These are phyloP conservation scores for Drosophila neocordata DNA, from an alignment of 1,140 invertebrate genomes.

Conservation along the genomic window DNA sequence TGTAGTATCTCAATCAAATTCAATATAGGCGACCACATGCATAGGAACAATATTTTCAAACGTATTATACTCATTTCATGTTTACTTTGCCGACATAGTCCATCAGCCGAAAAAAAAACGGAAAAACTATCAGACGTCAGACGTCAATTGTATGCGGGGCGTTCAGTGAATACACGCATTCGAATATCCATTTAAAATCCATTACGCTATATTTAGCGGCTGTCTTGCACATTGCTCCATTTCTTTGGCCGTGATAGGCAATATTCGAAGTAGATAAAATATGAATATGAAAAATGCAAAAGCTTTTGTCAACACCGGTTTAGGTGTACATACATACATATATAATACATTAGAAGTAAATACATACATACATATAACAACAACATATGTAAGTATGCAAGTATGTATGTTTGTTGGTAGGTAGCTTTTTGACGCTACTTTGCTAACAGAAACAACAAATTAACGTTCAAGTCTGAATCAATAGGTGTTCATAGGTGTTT, in stretches of 20 bases:
- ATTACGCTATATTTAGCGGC: slow-evolving; percentile 62
- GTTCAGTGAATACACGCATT: slow-evolving; percentile 13
- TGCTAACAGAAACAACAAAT: slow-evolving; percentile 51
- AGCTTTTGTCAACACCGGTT: slow-evolving; percentile 32
- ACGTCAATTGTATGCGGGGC: slow-evolving; percentile 6
- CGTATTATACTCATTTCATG: slow-evolving; percentile 9
- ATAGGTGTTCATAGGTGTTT: slow-evolving; percentile 6
- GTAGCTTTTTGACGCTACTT: slow-evolving; percentile 34
- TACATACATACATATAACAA: slow-evolving; percentile 21
- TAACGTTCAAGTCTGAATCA: slow-evolving; percentile 23
- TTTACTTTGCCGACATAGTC: slow-evolving; percentile 47
- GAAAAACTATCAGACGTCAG: slow-evolving; percentile 12
- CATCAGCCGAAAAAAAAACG: slow-evolving; percentile 35
- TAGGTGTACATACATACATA: not conserved
- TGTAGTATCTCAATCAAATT: slow-evolving; percentile 11
- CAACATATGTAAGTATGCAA: slow-evolving; percentile 4
- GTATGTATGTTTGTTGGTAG: slow-evolving; percentile 1
- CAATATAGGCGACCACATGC: slow-evolving; percentile 27
- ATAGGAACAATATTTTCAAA: slow-evolving; percentile 34
- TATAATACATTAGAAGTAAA: slow-evolving; percentile 13
- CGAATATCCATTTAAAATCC: slow-evolving; percentile 62
- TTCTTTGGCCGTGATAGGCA: slow-evolving; percentile 50
- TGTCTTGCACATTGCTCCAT: slow-evolving; percentile 56
- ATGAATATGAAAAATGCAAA: slow-evolving; percentile 44
- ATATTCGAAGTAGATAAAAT: slow-evolving; percentile 25